Evolutionary conservation across 2,113 vertebrate genomes (phyloP), one percentile per base, ranked within the genome.

Genomic region (Rhinichthys klamathensis): DNA sequence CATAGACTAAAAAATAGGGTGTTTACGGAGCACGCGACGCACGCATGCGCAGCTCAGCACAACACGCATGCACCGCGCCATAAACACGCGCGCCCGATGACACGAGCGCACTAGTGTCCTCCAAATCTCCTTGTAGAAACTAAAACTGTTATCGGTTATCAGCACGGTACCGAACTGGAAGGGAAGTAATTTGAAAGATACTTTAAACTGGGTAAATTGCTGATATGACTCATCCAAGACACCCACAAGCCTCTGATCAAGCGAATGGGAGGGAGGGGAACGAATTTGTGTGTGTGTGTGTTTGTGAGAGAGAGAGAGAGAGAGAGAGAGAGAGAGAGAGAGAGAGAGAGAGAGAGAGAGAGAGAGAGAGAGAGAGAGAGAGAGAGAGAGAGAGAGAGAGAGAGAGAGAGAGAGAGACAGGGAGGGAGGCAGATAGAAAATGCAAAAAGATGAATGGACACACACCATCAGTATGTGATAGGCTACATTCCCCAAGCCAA

Each of bases 71-170:
- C 38, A 58, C 69, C 80, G 61, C 35, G 25, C 27, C 51, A 65
- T 81, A 67, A 65, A 83, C 67, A 35, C 38, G 46, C 38, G 67
- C 72, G 44, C 78, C 21, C 13, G n/a, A 46, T 80, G 63, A 88
- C 78, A 76, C 69, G 38, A 51, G 54, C 78, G 16, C 44, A 86
- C 74, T 77, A 82, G 74, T 93, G 94, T 92, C 93, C 92, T 94
- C 91, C 90, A 94, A 92, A 94, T 92, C 92, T 94, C 93, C 92
- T 94, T 93, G 92, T 93, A 91, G 90, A 92, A 93, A 92, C 92
- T 91, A 93, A 94, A 95, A 93, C 90, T 94, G 93, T 95, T 95
- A 95, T 95, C 93, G 82, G 94, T 95, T 94, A 95, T 94, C 93
- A 92, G 92, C 65, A 86, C 92, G 86, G 91, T 90, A 90, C 89